Evolutionary conservation across 2,888 invertebrate species (phyloP), one percentile per base, ranked within the genome.

Genomic region (Stenoptilia bipunctidactyla): DNA sequence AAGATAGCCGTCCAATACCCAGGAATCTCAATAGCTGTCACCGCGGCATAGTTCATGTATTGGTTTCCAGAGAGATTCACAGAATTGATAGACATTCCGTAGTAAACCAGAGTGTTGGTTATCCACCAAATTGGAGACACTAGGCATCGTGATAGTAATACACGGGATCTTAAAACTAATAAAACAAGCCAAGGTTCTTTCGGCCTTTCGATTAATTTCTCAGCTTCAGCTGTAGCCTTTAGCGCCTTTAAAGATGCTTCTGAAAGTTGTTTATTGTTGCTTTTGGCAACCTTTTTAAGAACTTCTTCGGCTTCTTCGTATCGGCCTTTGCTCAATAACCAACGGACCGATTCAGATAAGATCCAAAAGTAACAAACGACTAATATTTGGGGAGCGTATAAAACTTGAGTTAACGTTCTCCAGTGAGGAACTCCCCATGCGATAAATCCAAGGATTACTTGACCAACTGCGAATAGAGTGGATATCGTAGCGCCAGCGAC

Each of bases 331-430:
- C 89, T 89, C 52, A 92, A 71, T 12, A 93, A 83, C 94, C 94
- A 94, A 42, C 93, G 85, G 2, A 92, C 86, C 5, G 92, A 92
- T 66, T 92, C 92, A 0, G 92, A 90, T 6, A 91, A 73, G 27
- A 91, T 69, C 89, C 91, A 90, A 51, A 89, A 87, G 58, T 92
- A 91, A 13, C 85, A 64, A 34, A 93, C 64, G 15, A 91, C 86
- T 0, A 92, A 63, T 3, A 92, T 60, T n/a, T 90, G 88, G 0
- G 93, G 93, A 0, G 87, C 83, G 56, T 93, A 93, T 9, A 91
- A 71, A 3, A 89, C 85, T 41, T 89, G 85, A 1, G 92, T 86
- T 14, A 91, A 76, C 10, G 84, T 63, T 44, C 90, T 85, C 93
- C 94, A 94, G 37, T 89, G 80, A 36, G 86, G 87, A 2, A 88